Base-by-base conservation (phyloP, 2,797 vertebrate species). In the Gallinago nigripennis region DNA sequence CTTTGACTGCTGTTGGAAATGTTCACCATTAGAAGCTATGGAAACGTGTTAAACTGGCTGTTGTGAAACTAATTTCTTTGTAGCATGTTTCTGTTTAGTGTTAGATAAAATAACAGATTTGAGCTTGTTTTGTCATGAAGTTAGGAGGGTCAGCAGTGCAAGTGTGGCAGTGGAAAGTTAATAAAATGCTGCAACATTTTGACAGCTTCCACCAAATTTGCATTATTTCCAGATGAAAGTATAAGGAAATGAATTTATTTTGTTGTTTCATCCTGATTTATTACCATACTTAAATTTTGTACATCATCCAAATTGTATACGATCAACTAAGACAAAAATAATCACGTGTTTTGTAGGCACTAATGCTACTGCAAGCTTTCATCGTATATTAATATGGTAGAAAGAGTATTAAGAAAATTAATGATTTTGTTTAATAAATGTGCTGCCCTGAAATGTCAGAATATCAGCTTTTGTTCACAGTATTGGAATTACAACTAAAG, bases 401-500 rank as follows among this genome's bases (percentile, higher is more conserved):
- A 35, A 70, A 25, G 69, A 65, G 6, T 71, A 81, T 46, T 28
- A 48, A 73, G 75, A 56, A 64, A 83, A 81, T 57, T 12, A 12
- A 16, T 50, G 10, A 35, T 58, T 84, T 82, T 68, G 37, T 94
- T 58, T 86, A 68, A 16, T 71, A 48, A 70, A 9, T 25, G 10
- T 50, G 16, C 50, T 81, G 53, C 65, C 54, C 63, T 43, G 53
- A 81, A 83, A 46, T 28, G 10, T 76, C 58, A 78, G 50, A 75
- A 33, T 91, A 86, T 72, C 54, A 37, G 41, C 41, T 94, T 86
- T 61, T 94, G 48, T 92, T 95, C 75, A 10, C 64, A 78, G 76
- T 28, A 57, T 80, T 56, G 88, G 76, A 84, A 69, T 71, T 90
- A 39, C 70, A 88, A 3, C 80, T 83, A 0, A 24, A 33, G 87